Conservation (phyloP, 2,888 invertebrate species). For the Crepidodera aurea region DNA sequence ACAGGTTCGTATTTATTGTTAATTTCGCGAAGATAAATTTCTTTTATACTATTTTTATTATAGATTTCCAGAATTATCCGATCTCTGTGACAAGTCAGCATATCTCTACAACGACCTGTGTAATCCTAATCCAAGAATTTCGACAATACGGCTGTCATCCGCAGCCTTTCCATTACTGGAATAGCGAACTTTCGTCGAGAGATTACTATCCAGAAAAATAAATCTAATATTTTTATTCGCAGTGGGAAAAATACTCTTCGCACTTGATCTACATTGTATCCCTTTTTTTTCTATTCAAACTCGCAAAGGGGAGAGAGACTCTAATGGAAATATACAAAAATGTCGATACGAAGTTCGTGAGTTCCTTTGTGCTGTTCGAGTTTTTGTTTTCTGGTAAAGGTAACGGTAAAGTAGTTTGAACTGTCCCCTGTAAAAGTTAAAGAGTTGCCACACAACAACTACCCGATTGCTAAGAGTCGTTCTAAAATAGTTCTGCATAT, state of each 20-base stretch:
- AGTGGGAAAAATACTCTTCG: constrained; percentile 18
- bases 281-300: constrained; percentile 23
- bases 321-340: constrained; percentile 23
- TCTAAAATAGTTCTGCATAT: too few relatives aligned
- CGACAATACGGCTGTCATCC: constrained; percentile 7
- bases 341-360: constrained; percentile 6
- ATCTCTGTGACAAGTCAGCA: neutral
- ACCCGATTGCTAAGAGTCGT: too few relatives aligned
- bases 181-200: constrained; percentile 2
- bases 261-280: constrained; percentile 21
- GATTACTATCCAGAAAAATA: constrained; percentile 18
- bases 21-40: too few relatives aligned
- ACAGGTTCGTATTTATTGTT: too few relatives aligned
- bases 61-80: neutral
- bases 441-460: too few relatives aligned
- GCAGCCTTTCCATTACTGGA: constrained; percentile 5
- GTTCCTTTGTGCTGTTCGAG: neutral
- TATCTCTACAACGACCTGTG: neutral
- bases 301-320: constrained; percentile 13
- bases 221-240: constrained; percentile 20
- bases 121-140: constrained; percentile 3
- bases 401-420: neutral
- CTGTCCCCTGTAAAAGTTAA: too few relatives aligned
- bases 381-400: constrained; percentile 2
- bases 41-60: too few relatives aligned